Percentiles rank a stretch among this genome's conserved stretches.
These are phyloP conservation scores for Sepioteuthis lessoniana DNA, from an alignment of 2,888 invertebrate species.

Conservation along the genomic window DNA sequence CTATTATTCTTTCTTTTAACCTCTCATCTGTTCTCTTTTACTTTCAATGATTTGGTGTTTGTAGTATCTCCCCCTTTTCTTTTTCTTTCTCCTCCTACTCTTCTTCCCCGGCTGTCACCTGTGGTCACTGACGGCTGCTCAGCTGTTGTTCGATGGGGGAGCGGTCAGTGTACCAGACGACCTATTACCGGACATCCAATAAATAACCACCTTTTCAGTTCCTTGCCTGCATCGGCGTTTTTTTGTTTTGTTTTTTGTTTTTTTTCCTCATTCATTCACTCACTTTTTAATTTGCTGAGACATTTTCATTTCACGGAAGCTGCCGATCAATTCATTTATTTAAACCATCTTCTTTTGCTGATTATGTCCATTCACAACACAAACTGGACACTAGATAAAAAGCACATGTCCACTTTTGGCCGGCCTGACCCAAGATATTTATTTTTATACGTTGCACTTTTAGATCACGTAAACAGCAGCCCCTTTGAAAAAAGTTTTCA, in stretches of 20 bases:
- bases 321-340: neutral
- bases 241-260: neutral
- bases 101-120: slow-evolving; percentile 24
- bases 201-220: neutral
- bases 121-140: slow-evolving; percentile 33
- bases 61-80: neutral
- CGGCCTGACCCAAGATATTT: neutral
- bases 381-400: neutral
- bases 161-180: slow-evolving; percentile 23
- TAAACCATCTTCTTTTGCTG: neutral
- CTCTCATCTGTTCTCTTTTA: neutral
- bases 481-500: too few relatives aligned
- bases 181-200: neutral
- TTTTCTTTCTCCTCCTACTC: neutral
- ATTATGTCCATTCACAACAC: neutral
- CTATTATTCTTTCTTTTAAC: neutral
- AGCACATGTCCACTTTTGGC: neutral
- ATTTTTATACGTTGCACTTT: neutral
- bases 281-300: neutral
- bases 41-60: neutral
- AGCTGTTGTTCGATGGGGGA: neutral
- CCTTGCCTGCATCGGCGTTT: neutral
- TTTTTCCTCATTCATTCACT: neutral
- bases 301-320: neutral
- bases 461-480: neutral